Percentiles rank a stretch among this genome's conserved stretches.
phyloP scores from a whole-genome alignment of 2,797 vertebrate species.

The Mormyrus hasselquistii region DNA sequence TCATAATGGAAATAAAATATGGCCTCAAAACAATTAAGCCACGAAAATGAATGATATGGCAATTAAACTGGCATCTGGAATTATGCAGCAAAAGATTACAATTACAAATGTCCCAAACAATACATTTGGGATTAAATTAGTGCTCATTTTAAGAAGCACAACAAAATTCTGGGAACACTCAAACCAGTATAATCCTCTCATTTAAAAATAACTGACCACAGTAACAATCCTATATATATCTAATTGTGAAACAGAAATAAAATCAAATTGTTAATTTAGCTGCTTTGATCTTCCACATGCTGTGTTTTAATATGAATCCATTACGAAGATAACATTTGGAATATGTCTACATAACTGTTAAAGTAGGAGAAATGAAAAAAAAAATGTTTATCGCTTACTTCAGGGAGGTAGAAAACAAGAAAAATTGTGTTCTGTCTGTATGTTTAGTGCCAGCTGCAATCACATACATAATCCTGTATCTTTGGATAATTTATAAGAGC shows the following conservation, averaged over 20 bases:
- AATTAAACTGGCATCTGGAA: slow-evolving; percentile 5
- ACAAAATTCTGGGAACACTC: neutral
- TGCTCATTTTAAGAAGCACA: neutral
- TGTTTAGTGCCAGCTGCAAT: neutral
- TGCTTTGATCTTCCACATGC: neutral
- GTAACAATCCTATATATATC: neutral
- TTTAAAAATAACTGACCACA: neutral
- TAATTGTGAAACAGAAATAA: neutral
- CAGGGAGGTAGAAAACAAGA: neutral
- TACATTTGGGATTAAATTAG: neutral
- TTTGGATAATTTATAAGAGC: neutral
- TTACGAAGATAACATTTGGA: neutral
- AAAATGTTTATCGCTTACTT: neutral
- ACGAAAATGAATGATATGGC: neutral
- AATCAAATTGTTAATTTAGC: neutral
- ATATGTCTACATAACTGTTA: neutral
- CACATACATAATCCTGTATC: neutral
- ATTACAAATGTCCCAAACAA: neutral
- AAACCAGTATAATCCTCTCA: neutral
- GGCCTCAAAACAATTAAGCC: neutral
- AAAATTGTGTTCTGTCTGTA: neutral
- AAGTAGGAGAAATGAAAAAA: neutral
- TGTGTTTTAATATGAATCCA: neutral
- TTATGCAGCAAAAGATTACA: neutral
- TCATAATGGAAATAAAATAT: neutral